These are phyloP conservation scores for Euclidia mi DNA, from an alignment of 2,888 invertebrate species.

Conservation along the genomic window DNA sequence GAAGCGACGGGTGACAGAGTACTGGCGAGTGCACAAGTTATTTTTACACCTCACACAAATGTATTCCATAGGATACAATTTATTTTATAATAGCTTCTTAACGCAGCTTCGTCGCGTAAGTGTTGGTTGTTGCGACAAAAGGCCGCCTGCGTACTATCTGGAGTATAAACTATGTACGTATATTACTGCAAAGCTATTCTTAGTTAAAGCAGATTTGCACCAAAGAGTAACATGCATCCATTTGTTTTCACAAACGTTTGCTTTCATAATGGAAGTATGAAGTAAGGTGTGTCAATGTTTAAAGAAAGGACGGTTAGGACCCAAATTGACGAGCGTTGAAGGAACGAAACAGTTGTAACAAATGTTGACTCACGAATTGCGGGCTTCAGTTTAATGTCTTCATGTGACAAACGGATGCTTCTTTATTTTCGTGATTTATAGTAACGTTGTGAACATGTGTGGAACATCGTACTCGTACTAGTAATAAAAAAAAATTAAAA, in stretches of 20 bases:
- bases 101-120: neutral
- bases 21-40: slow-evolving; percentile 59
- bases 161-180: too few relatives aligned
- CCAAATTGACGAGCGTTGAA: slow-evolving; percentile 25
- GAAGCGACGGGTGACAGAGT: slow-evolving; percentile 62
- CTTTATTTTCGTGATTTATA: slow-evolving; percentile 17
- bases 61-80: slow-evolving; percentile 44
- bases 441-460: slow-evolving; percentile 10
- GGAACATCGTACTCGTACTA: neutral
- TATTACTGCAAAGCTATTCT: too few relatives aligned
- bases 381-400: slow-evolving; percentile 7
- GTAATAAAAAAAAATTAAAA: neutral
- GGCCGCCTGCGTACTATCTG: too few relatives aligned
- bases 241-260: too few relatives aligned
- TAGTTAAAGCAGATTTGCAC: too few relatives aligned
- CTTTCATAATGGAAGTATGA: too few relatives aligned
- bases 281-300: slow-evolving; percentile 20
- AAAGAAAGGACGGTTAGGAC: slow-evolving; percentile 27
- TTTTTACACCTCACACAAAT: slow-evolving; percentile 40
- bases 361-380: slow-evolving; percentile 9
- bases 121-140: neutral
- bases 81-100: slow-evolving; percentile 27
- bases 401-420: slow-evolving; percentile 2
- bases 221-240: too few relatives aligned
- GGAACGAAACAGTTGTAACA: slow-evolving; percentile 4